Conservation (phyloP, 2,797 vertebrate genomes). For the Hafferia zeledoni region DNA sequence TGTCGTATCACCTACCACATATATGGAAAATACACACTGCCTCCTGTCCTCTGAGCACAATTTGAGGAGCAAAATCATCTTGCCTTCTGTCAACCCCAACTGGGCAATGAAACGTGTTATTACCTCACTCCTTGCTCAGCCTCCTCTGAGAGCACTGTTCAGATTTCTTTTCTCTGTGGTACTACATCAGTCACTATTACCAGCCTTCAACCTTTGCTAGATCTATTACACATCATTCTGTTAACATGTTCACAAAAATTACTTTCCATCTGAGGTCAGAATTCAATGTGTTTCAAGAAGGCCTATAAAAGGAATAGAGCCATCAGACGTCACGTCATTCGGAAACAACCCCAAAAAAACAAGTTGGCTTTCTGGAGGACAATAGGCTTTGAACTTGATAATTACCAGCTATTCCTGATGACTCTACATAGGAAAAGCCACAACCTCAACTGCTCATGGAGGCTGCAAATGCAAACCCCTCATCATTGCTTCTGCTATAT, state of each 20-base stretch:
- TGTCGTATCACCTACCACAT: not conserved
- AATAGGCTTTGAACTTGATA: slow-evolving; percentile 5
- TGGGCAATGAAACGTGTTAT: slow-evolving; percentile 16
- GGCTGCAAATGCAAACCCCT: slow-evolving; percentile 21
- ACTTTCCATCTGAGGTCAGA: not conserved
- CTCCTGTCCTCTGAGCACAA: not conserved
- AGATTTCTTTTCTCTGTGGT: slow-evolving; percentile 13
- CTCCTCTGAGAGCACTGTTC: not conserved
- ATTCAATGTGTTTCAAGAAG: not conserved
- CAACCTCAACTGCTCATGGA: not conserved
- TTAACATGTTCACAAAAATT: slow-evolving; percentile 27
- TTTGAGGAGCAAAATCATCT: slow-evolving; percentile 3
- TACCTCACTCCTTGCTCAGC: not conserved
- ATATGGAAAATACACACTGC: not conserved
- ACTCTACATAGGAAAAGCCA: slow-evolving; percentile 30
- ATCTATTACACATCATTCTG: not conserved
- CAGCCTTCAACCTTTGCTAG: not conserved
- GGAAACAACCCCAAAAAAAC: not conserved
- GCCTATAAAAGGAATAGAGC: not conserved
- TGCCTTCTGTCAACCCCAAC: not conserved
- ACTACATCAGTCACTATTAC: slow-evolving; percentile 21
- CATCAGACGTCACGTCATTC: not conserved
- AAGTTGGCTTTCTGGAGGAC: not conserved
- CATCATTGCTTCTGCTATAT: slow-evolving; percentile 34
- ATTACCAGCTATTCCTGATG: slow-evolving; percentile 33